Evolutionary conservation across 2,797 vertebrate genomes (phyloP).

Genomic region (Schizopygopsis pylzovi): DNA sequence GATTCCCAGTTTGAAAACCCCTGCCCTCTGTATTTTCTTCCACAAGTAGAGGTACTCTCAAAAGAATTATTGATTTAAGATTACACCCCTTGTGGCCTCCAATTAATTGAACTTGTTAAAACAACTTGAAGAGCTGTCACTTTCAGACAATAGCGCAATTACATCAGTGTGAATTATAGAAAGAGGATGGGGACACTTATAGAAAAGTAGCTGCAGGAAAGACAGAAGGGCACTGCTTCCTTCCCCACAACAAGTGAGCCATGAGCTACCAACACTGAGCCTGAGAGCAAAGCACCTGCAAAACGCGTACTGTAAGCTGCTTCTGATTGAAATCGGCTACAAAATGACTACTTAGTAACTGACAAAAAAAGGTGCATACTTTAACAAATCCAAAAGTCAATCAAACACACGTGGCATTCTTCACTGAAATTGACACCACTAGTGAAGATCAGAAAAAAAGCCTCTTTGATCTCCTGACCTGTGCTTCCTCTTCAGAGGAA

Average conservation of each 20-base stretch:
- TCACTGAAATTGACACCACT: slow-evolving; percentile 69
- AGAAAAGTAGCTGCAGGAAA: slow-evolving; percentile 5
- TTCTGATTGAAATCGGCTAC: not conserved
- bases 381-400: slow-evolving; percentile 40
- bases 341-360: not conserved
- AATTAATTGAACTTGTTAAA: slow-evolving; percentile 59
- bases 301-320: not conserved
- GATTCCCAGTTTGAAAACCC: not conserved
- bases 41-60: slow-evolving; percentile 45
- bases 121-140: slow-evolving; percentile 52
- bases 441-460: slow-evolving; percentile 67
- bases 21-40: not conserved
- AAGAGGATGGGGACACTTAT: not conserved
- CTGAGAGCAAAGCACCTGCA: not conserved
- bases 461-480: slow-evolving; percentile 79
- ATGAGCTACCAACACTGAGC: not conserved
- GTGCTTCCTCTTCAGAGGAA: slow-evolving; percentile 79
- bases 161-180: not conserved
- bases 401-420: slow-evolving; percentile 75
- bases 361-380: not conserved
- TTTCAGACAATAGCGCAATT: slow-evolving; percentile 52
- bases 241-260: slow-evolving; percentile 4
- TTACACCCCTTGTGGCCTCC: slow-evolving; percentile 53
- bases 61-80: slow-evolving; percentile 50
- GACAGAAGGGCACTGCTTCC: slow-evolving; percentile 11